Base-by-base conservation (phyloP, 2,888 invertebrate genomes). In the Seira musarum region DNA sequence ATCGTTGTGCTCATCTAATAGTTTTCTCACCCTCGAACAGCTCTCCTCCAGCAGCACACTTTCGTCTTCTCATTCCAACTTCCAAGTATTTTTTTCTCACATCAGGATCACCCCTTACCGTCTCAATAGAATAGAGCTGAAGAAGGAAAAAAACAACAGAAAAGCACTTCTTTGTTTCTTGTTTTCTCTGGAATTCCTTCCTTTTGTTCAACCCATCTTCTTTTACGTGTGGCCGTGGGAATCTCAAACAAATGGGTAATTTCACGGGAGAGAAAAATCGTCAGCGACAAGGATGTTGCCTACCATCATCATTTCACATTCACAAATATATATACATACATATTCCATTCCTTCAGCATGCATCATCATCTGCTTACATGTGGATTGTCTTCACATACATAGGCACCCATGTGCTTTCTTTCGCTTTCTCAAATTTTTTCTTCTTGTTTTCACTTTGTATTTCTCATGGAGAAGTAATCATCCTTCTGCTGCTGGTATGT, bases 191-290 rank as follows among this genome's bases (percentile, higher is more conserved):
- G 17, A 25, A 24, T 49, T 57, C 68, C 30, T 66, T 49, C 49
- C 17, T 19, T 66, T 70, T 73, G 40, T 40, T 40, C 40, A 8
- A 8, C 49, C 15, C 15, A 49, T 49, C 17, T 49, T 15, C 53
- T 60, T 66, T 53, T 13, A 60, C 77, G 77, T 77, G 77, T 77
- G 77, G 77, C 70, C 77, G 77, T 77, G 77, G 77, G 77, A 77
- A 77, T 57, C 57, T 30, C 17, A 61, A 69, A 69, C 77, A 70
- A 77, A 77, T 77, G 77, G 77, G 77, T 77, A 77, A 77, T 77
- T 77, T 77, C 77, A 66, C 64, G 53, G 61, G 72, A 49, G 17
- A n/a, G 49, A 49, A n/a, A 49, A 49, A 49, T 3, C 15, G 49
- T 49, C 3, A 49, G 17, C 49, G 49, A 30, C 49, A n/a, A 49